Base-by-base conservation (phyloP, 37 sponge, comb jelly and placozoan genomes). In the Crambe crambe region DNA sequence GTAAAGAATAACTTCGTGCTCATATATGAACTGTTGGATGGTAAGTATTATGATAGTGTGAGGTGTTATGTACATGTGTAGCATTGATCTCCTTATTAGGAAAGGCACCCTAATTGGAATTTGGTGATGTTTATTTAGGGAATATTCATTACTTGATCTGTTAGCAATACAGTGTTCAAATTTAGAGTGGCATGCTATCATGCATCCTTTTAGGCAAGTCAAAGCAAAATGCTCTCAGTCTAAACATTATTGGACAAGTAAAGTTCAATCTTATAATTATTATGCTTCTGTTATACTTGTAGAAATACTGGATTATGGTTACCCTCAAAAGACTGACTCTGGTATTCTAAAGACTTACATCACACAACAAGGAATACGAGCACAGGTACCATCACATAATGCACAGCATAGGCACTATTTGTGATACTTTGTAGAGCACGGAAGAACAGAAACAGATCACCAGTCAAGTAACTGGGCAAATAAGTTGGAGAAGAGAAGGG, bases 381-480 rank as follows among this genome's bases (percentile, higher is more conserved):
- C 89, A 23, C 87, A 86, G 67, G 94, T 94, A 59, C 75, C 36
- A 4, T 40, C 43, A 41, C 6, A 40, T 42, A 10, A 40, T 42
- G 15, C 51, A 47, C 51, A 15, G 51, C 12, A 47, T 12, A 47
- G 10, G 6, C 15, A 62, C 6, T 23, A 9, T 62, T 62, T 30
- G 6, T 62, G 26, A 23, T 23, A n/a, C 67, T 10, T 29, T 43
- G 3, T 70, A 91, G 91, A 85, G 76, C 56, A 73, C 82, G 2
- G 92, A 91, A 72, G 96, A 95, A 67, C 96, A 95, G 82, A 92
- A 83, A 56, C 93, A 97, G 87, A 88, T 97, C 61, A 97, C 97
- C 21, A 97, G 89, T 71, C 94, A 97, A 71, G 94, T 97, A 60
- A 97, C 97, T 5, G 97, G 97, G n/a, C 97, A 97, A 73, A 97